Percentiles rank a stretch among this genome's conserved stretches.
Evolutionary conservation across 2,113 vertebrate genomes (phyloP).

Genomic region (Lagopus leucura): DNA sequence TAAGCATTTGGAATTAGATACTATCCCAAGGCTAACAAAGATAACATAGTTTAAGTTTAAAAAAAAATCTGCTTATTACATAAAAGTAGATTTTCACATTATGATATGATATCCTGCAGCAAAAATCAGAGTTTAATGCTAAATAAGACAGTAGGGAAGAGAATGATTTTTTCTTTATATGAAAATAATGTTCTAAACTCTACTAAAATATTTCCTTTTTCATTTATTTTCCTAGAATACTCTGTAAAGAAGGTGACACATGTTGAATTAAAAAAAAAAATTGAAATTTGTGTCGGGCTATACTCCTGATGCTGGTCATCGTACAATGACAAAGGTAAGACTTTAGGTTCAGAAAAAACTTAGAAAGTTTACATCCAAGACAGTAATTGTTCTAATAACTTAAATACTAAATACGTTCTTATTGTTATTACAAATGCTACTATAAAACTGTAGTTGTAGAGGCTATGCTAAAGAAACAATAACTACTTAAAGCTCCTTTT

Average conservation of each 20-base stretch:
- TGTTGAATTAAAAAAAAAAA: not conserved
- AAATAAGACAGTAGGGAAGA: not conserved
- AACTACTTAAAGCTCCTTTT: accelerated
- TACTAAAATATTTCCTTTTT: not conserved
- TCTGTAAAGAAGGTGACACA: not conserved
- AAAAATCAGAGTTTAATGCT: not conserved
- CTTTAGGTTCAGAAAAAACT: not conserved
- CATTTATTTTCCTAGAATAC: not conserved
- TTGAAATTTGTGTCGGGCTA: not conserved
- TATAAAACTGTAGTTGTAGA: not conserved
- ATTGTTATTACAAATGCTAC: not conserved
- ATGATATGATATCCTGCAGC: not conserved
- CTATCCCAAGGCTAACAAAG: not conserved
- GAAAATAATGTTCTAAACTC: not conserved
- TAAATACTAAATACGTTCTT: not conserved
- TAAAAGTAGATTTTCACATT: not conserved
- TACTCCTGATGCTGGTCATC: not conserved
- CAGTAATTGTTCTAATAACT: not conserved
- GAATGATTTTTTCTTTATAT: not conserved
- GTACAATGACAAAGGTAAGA: not conserved
- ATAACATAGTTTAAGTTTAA: not conserved
- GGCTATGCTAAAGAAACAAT: not conserved
- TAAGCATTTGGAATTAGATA: not conserved
- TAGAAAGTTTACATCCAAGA: not conserved
- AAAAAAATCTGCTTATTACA: not conserved